phyloP scores from a whole-genome alignment of 2,113 vertebrate genomes.

The Canis aureus region DNA sequence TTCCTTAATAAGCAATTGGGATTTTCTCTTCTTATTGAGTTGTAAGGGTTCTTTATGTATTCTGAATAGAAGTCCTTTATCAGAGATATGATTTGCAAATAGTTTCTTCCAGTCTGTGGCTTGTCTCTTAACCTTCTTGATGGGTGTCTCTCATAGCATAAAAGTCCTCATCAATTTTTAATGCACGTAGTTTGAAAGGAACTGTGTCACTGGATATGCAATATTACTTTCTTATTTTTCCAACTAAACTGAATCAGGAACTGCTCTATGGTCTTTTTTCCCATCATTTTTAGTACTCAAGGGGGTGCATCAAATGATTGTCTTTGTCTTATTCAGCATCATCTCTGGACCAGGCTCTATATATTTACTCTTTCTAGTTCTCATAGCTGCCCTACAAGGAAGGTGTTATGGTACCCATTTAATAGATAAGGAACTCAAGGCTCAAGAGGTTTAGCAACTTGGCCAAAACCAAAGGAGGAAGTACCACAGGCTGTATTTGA shows the following conservation, averaged over 20 bases:
- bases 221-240: neutral
- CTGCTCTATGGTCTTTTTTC: neutral
- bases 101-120: neutral
- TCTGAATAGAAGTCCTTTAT: neutral
- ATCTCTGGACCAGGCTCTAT: neutral
- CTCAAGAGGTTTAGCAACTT: neutral
- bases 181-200: neutral
- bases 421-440: slow-evolving; percentile 5
- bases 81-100: slow-evolving; percentile 18
- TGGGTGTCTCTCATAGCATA: neutral
- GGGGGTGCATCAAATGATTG: neutral
- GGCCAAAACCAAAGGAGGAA: neutral
- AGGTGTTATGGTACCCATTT: neutral
- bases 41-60: slow-evolving; percentile 34
- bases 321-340: neutral
- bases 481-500: neutral
- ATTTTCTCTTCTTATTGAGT: neutral
- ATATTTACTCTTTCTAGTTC: neutral
- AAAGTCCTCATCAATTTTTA: neutral
- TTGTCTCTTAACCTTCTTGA: slow-evolving; percentile 35
- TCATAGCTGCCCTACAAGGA: neutral
- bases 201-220: neutral
- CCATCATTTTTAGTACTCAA: neutral
- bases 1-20: neutral
- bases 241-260: slow-evolving; percentile 1